Evolutionary conservation across 2,797 vertebrate species (phyloP).

Genomic region (Staurois parvus): DNA sequence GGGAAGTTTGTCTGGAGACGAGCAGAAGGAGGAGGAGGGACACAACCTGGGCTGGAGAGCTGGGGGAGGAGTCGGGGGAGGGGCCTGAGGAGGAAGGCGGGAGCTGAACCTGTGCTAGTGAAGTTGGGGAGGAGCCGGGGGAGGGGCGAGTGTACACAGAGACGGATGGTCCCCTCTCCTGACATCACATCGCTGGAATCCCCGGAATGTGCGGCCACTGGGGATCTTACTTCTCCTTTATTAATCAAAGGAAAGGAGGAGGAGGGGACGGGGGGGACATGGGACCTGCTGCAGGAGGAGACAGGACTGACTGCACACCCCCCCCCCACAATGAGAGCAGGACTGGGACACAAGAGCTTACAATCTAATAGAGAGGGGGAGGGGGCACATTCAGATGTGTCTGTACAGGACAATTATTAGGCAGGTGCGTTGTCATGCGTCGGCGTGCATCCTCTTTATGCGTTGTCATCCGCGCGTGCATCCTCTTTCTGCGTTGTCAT

Average conservation of each 20-base stretch:
- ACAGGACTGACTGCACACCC: no score
- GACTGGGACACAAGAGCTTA: no score
- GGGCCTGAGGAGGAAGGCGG: background rate
- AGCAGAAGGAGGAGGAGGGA: background rate
- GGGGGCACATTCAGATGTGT: no score
- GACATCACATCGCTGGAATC: slow-evolving; percentile 59
- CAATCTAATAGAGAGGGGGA: no score
- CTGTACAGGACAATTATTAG: no score
- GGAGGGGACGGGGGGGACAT: slow-evolving; percentile 14
- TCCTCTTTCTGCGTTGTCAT: no score
- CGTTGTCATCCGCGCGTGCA: no score
- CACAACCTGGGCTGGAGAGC: no score
- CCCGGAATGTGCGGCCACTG: slow-evolving; percentile 52
- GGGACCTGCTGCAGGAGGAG: background rate
- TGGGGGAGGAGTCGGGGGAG: no score
- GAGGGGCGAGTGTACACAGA: background rate
- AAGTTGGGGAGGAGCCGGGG: background rate
- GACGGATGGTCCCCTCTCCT: slow-evolving; percentile 38
- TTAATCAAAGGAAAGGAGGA: slow-evolving; percentile 31
- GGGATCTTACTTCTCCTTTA: slow-evolving; percentile 47
- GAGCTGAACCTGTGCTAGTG: background rate
- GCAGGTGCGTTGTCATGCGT: no score
- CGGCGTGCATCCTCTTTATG: no score
- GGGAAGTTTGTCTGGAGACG: slow-evolving; percentile 31
- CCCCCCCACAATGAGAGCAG: no score